These are phyloP conservation scores for Spermophilus dauricus DNA, from an alignment of 2,113 vertebrate genomes.

Conservation along the genomic window DNA sequence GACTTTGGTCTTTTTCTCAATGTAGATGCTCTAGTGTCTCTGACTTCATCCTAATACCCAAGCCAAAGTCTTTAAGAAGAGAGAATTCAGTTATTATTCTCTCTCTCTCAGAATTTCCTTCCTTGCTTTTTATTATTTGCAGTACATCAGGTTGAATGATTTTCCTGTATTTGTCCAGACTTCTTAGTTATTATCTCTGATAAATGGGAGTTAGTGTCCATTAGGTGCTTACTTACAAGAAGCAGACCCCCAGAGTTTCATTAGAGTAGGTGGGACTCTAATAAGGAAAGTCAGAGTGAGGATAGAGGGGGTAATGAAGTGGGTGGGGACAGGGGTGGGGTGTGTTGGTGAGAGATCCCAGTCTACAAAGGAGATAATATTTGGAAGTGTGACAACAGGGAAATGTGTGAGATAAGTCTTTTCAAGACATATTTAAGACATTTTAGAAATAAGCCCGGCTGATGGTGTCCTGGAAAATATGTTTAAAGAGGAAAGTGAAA, in stretches of 20 bases:
- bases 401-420: background rate
- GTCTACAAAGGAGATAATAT: background rate
- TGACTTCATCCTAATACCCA: background rate
- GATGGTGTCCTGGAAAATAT: background rate
- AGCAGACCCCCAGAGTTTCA: background rate
- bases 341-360: background rate
- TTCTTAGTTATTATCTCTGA: background rate
- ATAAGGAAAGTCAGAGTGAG: background rate
- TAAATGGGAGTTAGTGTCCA: fast-evolving
- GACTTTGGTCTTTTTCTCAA: background rate
- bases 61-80: background rate
- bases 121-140: background rate
- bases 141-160: background rate
- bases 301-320: background rate
- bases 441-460: background rate
- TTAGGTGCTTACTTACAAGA: background rate
- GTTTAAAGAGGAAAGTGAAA: background rate
- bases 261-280: background rate
- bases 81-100: background rate
- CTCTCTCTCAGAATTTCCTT: background rate
- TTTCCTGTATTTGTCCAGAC: background rate
- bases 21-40: background rate
- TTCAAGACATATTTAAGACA: background rate
- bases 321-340: too few species aligned
- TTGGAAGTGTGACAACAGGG: background rate